These are phyloP conservation scores for Triplophysa yarkandensis DNA, from an alignment of 2,797 vertebrate species.

Conservation along the genomic window DNA sequence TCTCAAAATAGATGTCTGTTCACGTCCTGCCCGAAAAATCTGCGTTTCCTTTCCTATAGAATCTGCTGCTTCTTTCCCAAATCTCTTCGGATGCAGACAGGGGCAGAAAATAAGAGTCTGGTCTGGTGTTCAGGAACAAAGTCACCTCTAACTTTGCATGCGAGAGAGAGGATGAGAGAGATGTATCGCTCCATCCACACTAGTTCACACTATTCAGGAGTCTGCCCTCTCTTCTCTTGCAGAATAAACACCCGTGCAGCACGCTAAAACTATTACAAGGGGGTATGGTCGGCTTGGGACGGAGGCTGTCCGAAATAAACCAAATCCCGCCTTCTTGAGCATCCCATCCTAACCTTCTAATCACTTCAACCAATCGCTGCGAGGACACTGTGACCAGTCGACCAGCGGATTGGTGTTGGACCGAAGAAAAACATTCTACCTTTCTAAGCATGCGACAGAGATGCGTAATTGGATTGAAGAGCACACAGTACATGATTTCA, in stretches of 20 bases:
- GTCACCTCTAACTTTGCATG: conserved; percentile 36
- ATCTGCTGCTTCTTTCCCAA: conserved; percentile 50
- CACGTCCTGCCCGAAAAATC: conserved; percentile 41
- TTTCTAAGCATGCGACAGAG: conserved; percentile 48
- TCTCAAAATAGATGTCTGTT: conserved; percentile 47
- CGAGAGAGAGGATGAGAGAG: conserved; percentile 50
- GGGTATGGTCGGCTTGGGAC: conserved; percentile 56
- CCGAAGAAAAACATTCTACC: conserved; percentile 41
- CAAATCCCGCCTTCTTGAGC: conserved; percentile 46
- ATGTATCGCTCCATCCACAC: conserved; percentile 66
- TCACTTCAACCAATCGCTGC: conserved; percentile 62
- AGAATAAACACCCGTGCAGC: conserved; percentile 76
- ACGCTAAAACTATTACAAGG: conserved; percentile 79
- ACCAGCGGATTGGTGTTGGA: conserved; percentile 61
- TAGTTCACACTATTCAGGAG: conserved; percentile 71
- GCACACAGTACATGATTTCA: conserved; percentile 53
- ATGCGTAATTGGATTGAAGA: conserved; percentile 63
- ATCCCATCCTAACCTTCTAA: conserved; percentile 32
- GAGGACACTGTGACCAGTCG: conserved; percentile 72
- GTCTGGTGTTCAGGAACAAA: conserved; percentile 53
- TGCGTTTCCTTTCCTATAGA: conserved; percentile 41
- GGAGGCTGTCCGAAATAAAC: conserved; percentile 47
- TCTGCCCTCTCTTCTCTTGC: conserved; percentile 69
- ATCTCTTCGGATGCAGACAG: conserved; percentile 50
- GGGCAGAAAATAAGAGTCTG: conserved; percentile 52